A percentile compares a stretch with the other conserved stretches of the same genome.
Evolutionary conservation across 2,797 vertebrate species (phyloP).

Genomic region (Diceros bicornis): DNA sequence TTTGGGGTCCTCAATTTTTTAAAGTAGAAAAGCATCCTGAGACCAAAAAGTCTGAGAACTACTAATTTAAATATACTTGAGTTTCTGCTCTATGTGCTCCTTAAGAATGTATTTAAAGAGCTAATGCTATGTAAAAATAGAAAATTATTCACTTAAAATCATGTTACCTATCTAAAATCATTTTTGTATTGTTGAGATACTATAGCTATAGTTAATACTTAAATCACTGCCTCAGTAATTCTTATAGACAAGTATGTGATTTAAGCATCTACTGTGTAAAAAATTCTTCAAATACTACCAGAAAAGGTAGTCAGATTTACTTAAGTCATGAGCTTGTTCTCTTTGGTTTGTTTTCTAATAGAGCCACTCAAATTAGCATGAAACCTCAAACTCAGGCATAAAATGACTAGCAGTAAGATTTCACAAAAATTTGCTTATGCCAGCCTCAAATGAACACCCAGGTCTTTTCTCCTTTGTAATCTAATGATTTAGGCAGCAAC

Average conservation of each 20-base stretch:
- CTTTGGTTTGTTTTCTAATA: not conserved
- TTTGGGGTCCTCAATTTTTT: not conserved
- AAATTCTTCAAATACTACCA: not conserved
- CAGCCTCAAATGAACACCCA: not conserved
- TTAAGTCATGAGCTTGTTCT: not conserved
- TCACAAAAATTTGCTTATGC: not conserved
- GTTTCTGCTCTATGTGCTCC: not conserved
- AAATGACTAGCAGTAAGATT: not conserved
- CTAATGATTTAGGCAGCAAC: not conserved
- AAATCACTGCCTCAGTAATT: not conserved
- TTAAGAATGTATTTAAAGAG: conserved; percentile 25
- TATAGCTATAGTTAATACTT: not conserved
- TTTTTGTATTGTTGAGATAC: not conserved
- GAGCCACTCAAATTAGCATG: not conserved
- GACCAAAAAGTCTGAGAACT: not conserved
- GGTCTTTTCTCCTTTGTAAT: conserved; percentile 3
- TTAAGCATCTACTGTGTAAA: not conserved
- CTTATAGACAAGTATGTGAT: not conserved
- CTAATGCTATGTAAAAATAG: not conserved
- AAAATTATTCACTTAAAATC: conserved; percentile 30
- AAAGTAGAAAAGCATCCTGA: not conserved
- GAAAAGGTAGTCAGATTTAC: not conserved
- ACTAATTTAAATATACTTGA: not conserved
- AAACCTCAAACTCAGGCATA: not conserved
- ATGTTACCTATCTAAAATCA: not conserved